A percentile compares a stretch with the other conserved stretches of the same genome.
phyloP scores from a whole-genome alignment of 2,888 invertebrate species.

The Dynastes tityus region DNA sequence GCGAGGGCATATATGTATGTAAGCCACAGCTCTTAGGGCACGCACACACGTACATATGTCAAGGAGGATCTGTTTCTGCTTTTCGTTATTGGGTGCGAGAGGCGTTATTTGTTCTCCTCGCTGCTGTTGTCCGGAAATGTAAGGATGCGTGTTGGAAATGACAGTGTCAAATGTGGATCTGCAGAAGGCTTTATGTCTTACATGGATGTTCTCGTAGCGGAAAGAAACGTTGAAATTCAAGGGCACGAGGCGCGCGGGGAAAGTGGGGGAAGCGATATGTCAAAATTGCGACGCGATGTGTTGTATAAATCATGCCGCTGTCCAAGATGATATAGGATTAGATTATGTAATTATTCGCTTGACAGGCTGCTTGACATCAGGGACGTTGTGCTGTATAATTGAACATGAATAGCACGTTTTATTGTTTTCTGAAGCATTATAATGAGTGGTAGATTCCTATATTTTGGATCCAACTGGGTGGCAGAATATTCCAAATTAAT shows the following conservation, averaged over 20 bases:
- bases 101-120: constrained; percentile 13
- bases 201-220: not conserved
- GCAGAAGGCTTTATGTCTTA: constrained; percentile 1
- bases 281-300: not conserved
- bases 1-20: too few relatives aligned
- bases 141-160: constrained; percentile 10
- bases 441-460: too few relatives aligned
- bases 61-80: constrained; percentile 20
- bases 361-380: not conserved
- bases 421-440: too few relatives aligned
- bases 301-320: not conserved
- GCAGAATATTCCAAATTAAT: too few relatives aligned
- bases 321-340: not conserved
- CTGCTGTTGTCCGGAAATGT: not conserved
- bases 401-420: too few relatives aligned
- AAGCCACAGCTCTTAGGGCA: not conserved
- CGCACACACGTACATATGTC: constrained; percentile 8
- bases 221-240: constrained; percentile 17
- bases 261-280: not conserved
- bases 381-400: too few relatives aligned
- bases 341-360: constrained; percentile 10
- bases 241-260: not conserved
- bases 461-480: too few relatives aligned
- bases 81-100: constrained; percentile 17
- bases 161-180: constrained; percentile 25